Evolutionary conservation across 2,888 invertebrate species (phyloP).

Genomic region (Drosophila borborema): DNA sequence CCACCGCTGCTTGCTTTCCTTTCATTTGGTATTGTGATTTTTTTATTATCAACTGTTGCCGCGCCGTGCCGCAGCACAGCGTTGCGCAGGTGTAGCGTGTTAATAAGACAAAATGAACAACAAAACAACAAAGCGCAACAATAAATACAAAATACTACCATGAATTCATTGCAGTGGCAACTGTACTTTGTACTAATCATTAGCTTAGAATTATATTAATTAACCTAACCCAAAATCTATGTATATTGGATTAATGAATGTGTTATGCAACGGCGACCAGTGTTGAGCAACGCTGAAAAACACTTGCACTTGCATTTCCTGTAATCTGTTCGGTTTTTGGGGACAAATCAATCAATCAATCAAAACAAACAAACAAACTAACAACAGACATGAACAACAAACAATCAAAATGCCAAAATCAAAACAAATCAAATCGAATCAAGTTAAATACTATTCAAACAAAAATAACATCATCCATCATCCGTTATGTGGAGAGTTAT

Average conservation of each 20-base stretch:
- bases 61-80: conserved; percentile 53
- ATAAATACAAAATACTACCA: conserved; percentile 40
- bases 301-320: conserved; percentile 59
- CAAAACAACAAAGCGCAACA: conserved; percentile 60
- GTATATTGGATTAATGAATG: conserved; percentile 39
- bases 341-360: conserved; percentile 60
- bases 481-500: conserved; percentile 38
- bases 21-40: conserved; percentile 57
- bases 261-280: conserved; percentile 45
- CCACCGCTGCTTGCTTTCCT: conserved; percentile 49
- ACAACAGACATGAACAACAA: conserved; percentile 29
- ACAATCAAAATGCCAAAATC: conserved; percentile 27
- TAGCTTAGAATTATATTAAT: conserved; percentile 56
- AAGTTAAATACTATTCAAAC: conserved; percentile 19
- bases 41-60: conserved; percentile 60
- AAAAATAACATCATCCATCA: conserved; percentile 44
- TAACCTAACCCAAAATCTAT: conserved; percentile 37
- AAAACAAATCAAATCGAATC: conserved; percentile 22
- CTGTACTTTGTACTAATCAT: conserved; percentile 66
- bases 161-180: conserved; percentile 60
- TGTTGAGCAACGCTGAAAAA: conserved; percentile 52
- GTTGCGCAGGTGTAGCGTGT: conserved; percentile 77
- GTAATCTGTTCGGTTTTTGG: conserved; percentile 70
- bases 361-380: conserved; percentile 28
- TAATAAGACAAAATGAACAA: conserved; percentile 61